Conservation (phyloP, 1,140 invertebrate genomes). For the Drosophila fuyamai region DNA sequence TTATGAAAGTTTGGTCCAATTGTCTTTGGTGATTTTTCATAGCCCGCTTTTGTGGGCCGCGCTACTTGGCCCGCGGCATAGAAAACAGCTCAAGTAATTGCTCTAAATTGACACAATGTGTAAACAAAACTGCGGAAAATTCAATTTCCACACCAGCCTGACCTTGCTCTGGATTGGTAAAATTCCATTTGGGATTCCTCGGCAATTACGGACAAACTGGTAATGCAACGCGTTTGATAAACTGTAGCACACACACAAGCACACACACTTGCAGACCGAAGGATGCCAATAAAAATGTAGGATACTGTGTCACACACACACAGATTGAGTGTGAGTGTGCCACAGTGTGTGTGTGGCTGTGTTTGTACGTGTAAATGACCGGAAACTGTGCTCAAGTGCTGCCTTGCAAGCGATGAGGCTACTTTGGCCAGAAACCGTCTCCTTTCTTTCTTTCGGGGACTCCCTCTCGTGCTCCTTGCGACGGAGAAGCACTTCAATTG, state of each 20-base stretch:
- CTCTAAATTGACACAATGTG: constrained; percentile 73
- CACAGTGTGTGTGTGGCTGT: constrained; percentile 1
- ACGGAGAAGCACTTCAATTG: constrained; percentile 75
- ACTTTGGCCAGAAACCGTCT: constrained; percentile 32
- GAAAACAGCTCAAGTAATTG: constrained; percentile 28
- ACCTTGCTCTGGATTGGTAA: constrained; percentile 31
- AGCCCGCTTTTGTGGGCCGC: constrained; percentile 64
- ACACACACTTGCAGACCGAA: neutral
- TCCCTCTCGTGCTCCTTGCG: constrained; percentile 3
- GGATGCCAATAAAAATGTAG: constrained; percentile 78
- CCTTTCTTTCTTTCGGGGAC: constrained; percentile 11
- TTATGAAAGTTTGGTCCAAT: constrained; percentile 68
- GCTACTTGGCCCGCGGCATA: constrained; percentile 3
- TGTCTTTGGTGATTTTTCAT: constrained; percentile 71
- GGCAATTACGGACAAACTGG: constrained; percentile 16
- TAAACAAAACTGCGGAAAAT: constrained; percentile 41
- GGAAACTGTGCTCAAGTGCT: constrained; percentile 81
- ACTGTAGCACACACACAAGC: neutral
- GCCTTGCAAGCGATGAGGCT: constrained; percentile 37
- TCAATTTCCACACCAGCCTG: constrained; percentile 24
- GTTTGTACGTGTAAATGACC: constrained; percentile 80
- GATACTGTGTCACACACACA: constrained; percentile 70
- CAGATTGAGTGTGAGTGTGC: constrained; percentile 24
- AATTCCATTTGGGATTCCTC: constrained; percentile 26
- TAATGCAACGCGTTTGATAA: constrained; percentile 31